These are phyloP conservation scores for Eleginops maclovinus DNA, from an alignment of 2,113 vertebrate genomes.

Conservation along the genomic window DNA sequence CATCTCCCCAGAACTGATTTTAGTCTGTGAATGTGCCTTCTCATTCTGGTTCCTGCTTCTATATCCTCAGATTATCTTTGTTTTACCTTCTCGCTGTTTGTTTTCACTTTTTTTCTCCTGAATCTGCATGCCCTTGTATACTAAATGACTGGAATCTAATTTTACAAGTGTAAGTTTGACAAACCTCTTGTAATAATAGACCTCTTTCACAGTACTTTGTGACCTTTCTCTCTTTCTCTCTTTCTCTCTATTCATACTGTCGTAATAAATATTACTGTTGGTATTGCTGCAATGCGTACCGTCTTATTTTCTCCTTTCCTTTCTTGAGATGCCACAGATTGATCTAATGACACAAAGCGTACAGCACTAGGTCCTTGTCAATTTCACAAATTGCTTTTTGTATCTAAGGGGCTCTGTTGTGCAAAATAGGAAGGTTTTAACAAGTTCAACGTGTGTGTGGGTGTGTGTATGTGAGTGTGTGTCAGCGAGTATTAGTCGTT, in stretches of 20 bases:
- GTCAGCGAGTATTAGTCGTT: constrained; percentile 18
- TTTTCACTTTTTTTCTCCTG: constrained; percentile 70
- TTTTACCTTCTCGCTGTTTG: constrained; percentile 73
- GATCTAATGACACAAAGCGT: constrained; percentile 47
- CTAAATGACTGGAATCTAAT: constrained; percentile 77
- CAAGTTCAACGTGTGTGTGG: constrained; percentile 36
- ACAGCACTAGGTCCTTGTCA: constrained; percentile 82
- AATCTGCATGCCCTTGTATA: constrained; percentile 87
- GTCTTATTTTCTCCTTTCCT: constrained; percentile 84
- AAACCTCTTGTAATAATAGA: constrained; percentile 91
- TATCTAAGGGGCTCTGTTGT: constrained; percentile 52
- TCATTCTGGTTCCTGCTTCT: constrained; percentile 88
- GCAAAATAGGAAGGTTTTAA: constrained; percentile 53
- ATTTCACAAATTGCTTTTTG: constrained; percentile 87
- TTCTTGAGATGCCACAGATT: constrained; percentile 54
- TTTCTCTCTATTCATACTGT: constrained; percentile 91
- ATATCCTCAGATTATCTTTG: constrained; percentile 75
- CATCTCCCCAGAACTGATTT: constrained; percentile 84
- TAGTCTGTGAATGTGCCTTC: constrained; percentile 97
- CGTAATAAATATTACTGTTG: constrained; percentile 99
- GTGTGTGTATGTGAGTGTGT: constrained; percentile 19
- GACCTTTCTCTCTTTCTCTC: constrained; percentile 86
- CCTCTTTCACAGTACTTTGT: constrained; percentile 91
- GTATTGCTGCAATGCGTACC: constrained; percentile 94
- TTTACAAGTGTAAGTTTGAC: constrained; percentile 85